Evolutionary conservation across 2,113 vertebrate genomes (phyloP).

Genomic region (Cyanoramphus novaezelandiae): DNA sequence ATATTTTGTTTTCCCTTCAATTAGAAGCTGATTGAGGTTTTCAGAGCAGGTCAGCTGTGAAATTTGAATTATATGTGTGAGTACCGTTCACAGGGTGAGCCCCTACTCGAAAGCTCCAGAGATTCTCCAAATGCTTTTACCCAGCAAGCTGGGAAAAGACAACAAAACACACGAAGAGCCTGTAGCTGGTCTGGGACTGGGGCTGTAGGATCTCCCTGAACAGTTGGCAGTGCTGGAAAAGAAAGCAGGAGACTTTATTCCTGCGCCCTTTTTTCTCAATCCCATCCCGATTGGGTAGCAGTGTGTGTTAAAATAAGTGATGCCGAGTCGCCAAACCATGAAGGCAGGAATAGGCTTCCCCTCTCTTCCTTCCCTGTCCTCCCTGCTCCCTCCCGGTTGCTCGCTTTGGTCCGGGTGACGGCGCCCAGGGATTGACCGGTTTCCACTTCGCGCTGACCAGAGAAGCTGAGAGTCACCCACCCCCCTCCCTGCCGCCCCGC

Average conservation of each 20-base stretch:
- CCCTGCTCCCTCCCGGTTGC: not conserved
- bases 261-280: not conserved
- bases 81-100: conserved; percentile 85
- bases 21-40: conserved; percentile 99
- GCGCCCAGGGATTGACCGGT: not conserved
- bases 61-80: conserved; percentile 97
- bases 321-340: not conserved
- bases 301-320: not conserved
- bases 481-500: not conserved
- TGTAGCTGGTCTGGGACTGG: not conserved
- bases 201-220: not conserved
- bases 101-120: conserved; percentile 79
- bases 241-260: not conserved
- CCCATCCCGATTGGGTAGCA: not conserved
- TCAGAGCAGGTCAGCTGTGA: conserved; percentile 98
- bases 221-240: not conserved
- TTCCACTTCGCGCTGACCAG: not conserved
- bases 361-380: not conserved
- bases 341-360: not conserved
- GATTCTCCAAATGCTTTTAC: conserved; percentile 76
- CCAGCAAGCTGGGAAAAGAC: conserved; percentile 62
- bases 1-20: conserved; percentile 96
- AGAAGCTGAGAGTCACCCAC: not conserved
- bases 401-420: not conserved
- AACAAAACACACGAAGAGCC: not conserved